Evolutionary conservation across 2,113 vertebrate genomes (phyloP).

Genomic region (Eulemur macaco): DNA sequence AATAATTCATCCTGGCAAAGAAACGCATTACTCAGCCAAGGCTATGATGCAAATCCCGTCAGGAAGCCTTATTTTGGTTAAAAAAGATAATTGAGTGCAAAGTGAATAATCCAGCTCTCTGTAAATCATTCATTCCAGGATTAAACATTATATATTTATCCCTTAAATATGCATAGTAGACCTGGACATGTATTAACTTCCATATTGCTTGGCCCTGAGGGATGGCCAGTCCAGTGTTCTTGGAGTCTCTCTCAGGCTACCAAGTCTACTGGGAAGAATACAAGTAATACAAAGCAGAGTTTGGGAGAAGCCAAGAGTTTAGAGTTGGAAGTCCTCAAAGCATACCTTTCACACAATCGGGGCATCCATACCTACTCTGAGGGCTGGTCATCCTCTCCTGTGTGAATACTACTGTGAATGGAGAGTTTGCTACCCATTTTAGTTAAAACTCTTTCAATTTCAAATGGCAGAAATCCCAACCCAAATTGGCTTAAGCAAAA

Average conservation of each 20-base stretch:
- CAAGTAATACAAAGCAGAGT: neutral
- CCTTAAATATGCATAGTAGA: slow-evolving; percentile 69
- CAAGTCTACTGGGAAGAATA: slow-evolving; percentile 44
- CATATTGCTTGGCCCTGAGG: slow-evolving; percentile 28
- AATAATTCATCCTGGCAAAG: slow-evolving; percentile 80
- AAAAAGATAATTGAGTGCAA: slow-evolving; percentile 78
- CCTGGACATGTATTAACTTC: slow-evolving; percentile 58
- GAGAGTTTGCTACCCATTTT: neutral
- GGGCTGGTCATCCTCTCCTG: neutral
- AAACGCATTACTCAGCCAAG: slow-evolving; percentile 61
- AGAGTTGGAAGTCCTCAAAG: neutral
- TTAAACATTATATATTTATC: slow-evolving; percentile 78
- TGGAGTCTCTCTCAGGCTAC: slow-evolving; percentile 46
- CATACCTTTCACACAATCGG: neutral
- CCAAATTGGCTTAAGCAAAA: neutral
- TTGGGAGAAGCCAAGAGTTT: neutral
- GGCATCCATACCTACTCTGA: neutral
- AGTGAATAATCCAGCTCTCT: slow-evolving; percentile 77
- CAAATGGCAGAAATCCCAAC: neutral
- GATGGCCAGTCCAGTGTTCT: neutral
- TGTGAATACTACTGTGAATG: neutral
- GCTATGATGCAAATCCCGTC: neutral
- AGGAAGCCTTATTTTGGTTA: slow-evolving; percentile 50
- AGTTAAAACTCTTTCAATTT: neutral
- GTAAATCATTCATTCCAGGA: slow-evolving; percentile 81